These are phyloP conservation scores for Pipra filicauda DNA, from an alignment of 2,113 vertebrate species.

Conservation along the genomic window DNA sequence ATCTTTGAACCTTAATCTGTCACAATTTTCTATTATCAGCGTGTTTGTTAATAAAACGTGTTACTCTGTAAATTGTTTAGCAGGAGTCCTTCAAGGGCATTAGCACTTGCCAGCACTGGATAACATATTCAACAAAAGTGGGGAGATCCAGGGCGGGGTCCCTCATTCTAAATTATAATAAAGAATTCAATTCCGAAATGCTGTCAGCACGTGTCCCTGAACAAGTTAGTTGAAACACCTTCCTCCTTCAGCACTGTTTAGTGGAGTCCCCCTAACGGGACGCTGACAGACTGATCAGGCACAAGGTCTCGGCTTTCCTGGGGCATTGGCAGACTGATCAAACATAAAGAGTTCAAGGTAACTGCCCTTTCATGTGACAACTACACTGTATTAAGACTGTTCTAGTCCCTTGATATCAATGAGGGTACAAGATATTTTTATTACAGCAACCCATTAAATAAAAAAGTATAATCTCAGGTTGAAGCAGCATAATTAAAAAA, in stretches of 20 bases:
- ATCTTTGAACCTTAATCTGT: not conserved
- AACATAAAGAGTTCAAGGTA: not conserved
- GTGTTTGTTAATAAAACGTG: not conserved
- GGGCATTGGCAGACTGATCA: not conserved
- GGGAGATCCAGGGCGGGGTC: accelerated
- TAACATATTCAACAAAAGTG: not conserved
- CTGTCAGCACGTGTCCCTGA: accelerated
- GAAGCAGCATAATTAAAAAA: not conserved
- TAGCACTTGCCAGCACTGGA: not conserved
- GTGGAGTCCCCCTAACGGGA: not conserved
- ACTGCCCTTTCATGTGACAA: not conserved
- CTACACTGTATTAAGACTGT: not conserved
- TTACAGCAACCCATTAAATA: not conserved
- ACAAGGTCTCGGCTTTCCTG: not conserved
- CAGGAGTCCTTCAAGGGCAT: not conserved
- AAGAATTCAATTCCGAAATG: not conserved
- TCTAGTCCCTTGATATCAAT: not conserved
- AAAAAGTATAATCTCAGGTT: not conserved
- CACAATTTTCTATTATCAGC: not conserved
- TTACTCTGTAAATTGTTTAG: not conserved
- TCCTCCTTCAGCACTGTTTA: accelerated
- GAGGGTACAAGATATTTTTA: not conserved
- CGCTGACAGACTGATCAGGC: not conserved
- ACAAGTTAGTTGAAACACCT: not conserved
- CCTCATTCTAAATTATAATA: not conserved